A percentile compares a stretch with the other conserved stretches of the same genome.
These are phyloP conservation scores for Merodon equestris DNA, from an alignment of 2,888 invertebrate genomes.

Conservation along the genomic window DNA sequence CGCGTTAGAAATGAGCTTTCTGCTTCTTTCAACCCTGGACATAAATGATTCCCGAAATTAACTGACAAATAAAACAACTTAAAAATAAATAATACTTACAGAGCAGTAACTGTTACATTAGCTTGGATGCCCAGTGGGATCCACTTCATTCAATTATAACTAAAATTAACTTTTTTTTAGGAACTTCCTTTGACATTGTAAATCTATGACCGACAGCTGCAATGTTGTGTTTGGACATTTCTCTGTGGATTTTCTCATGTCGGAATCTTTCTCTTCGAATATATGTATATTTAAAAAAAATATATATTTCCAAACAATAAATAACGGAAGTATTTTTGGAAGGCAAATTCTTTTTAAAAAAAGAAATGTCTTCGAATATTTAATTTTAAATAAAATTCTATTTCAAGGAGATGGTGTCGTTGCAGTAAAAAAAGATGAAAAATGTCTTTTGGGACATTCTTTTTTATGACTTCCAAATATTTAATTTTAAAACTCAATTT, in stretches of 20 bases:
- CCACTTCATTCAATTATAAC: background rate
- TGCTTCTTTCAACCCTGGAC: too few species aligned
- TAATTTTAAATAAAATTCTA: conserved; percentile 21
- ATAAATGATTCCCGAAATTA: too few species aligned
- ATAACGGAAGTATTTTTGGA: conserved; percentile 56
- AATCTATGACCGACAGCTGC: conserved; percentile 59
- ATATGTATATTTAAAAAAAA: too few species aligned
- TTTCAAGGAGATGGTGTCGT: too few species aligned
- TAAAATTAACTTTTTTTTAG: background rate
- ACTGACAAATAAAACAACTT: background rate
- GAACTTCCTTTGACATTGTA: conserved; percentile 40
- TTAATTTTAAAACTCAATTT: too few species aligned
- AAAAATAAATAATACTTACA: too few species aligned
- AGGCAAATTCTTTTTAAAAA: conserved; percentile 12
- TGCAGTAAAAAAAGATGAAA: background rate
- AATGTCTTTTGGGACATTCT: background rate
- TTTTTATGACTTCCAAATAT: background rate
- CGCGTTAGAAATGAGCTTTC: too few species aligned
- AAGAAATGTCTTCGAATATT: conserved; percentile 15
- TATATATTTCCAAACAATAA: conserved; percentile 33
- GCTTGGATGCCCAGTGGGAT: background rate
- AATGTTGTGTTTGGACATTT: conserved; percentile 21
- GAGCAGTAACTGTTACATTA: too few species aligned
- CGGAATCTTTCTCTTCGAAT: conserved; percentile 24
- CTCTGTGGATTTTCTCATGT: conserved; percentile 21